phyloP scores from a whole-genome alignment of 2,113 vertebrate species.

The Phasianus colchicus region DNA sequence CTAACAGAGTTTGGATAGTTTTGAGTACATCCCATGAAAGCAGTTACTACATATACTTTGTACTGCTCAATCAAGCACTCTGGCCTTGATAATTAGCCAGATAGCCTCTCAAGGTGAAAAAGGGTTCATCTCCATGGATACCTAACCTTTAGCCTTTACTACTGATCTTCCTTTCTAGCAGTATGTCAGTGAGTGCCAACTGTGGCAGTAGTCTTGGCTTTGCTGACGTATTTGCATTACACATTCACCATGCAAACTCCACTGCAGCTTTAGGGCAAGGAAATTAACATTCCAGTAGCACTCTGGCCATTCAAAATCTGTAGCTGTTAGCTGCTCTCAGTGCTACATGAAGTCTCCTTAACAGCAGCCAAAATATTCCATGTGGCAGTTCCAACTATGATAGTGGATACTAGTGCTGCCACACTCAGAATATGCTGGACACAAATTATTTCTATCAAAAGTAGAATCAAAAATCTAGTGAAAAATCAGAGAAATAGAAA shows the following conservation, averaged over 20 bases:
- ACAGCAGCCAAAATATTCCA: not conserved
- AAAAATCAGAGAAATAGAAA: not conserved
- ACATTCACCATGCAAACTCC: not conserved
- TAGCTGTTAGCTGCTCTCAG: not conserved
- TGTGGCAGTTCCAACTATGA: not conserved
- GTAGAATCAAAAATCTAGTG: not conserved
- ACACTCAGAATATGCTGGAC: not conserved
- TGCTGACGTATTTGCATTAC: not conserved
- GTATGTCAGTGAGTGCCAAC: not conserved
- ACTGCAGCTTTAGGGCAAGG: not conserved
- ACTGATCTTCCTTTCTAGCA: not conserved
- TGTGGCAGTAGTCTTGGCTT: not conserved
- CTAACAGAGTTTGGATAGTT: not conserved
- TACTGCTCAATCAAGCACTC: not conserved
- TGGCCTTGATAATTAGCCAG: not conserved
- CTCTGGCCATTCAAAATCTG: not conserved
- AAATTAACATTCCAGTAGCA: not conserved
- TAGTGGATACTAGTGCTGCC: accelerated
- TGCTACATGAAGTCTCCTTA: not conserved
- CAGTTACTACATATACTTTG: not conserved
- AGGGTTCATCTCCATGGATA: not conserved
- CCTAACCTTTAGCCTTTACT: constrained; percentile 9
- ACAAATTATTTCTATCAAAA: not conserved
- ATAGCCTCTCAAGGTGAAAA: not conserved
- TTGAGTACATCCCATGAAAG: not conserved